Evolutionary conservation across 2,113 vertebrate species (phyloP).

Genomic region (Prietella phreatophila): DNA sequence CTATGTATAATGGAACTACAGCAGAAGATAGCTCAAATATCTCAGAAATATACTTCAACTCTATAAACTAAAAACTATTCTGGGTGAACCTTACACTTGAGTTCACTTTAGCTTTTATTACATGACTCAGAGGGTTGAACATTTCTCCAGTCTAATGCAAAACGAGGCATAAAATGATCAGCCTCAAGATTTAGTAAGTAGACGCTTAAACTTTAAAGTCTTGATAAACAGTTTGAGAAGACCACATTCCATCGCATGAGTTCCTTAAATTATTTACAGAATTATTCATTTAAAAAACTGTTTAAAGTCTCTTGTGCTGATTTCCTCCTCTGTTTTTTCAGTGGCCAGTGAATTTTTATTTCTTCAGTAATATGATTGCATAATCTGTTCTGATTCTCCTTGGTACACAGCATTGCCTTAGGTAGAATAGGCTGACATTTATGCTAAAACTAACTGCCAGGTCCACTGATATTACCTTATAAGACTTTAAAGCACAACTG

Average conservation of each 20-base stretch:
- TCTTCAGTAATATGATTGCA: background rate
- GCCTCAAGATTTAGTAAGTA: conserved; percentile 15
- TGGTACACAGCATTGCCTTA: conserved; percentile 15
- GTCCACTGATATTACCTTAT: conserved; percentile 11
- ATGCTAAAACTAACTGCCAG: background rate
- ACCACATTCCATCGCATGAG: background rate
- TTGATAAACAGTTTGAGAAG: conserved; percentile 34
- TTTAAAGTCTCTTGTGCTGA: conserved; percentile 21
- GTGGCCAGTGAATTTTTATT: background rate
- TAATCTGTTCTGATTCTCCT: conserved; percentile 19
- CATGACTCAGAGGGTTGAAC: conserved; percentile 24
- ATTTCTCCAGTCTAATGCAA: conserved; percentile 27
- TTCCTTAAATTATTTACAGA: conserved; percentile 31
- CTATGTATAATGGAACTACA: conserved; percentile 20
- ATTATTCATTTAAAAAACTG: conserved; percentile 19
- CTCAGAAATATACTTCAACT: conserved; percentile 1
- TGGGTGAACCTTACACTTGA: conserved; percentile 41
- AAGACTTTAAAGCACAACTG: background rate
- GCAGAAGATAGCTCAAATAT: conserved; percentile 17
- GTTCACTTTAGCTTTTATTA: conserved; percentile 26
- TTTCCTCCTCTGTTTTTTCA: conserved; percentile 3
- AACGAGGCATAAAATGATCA: conserved; percentile 36
- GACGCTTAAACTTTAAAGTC: conserved; percentile 25
- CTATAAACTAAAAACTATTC: background rate
- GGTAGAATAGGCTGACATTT: conserved; percentile 22